A percentile compares a stretch with the other conserved stretches of the same genome.
Conservation (phyloP, 2,113 vertebrate genomes). For the Rhizomys pruinosus region DNA sequence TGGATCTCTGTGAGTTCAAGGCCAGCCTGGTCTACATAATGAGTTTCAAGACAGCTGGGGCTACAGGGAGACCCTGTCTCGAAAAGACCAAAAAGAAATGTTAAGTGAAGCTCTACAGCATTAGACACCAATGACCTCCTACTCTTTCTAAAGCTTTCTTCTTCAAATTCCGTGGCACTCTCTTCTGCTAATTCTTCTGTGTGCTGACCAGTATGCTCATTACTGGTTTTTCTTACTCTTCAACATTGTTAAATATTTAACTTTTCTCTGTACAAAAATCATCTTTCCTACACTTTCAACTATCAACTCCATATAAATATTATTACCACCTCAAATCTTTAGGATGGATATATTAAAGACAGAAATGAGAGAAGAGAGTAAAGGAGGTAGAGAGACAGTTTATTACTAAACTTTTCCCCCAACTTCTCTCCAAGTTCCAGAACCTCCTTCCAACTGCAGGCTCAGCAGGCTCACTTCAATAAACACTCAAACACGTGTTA, state of each 20-base stretch:
- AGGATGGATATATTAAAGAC: not conserved
- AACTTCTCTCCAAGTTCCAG: not conserved
- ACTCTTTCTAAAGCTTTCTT: not conserved
- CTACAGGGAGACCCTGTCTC: too few species aligned
- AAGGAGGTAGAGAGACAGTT: not conserved
- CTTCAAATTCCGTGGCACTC: not conserved
- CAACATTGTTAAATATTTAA: not conserved
- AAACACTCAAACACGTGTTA: conserved; percentile 1
- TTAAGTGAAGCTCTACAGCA: not conserved
- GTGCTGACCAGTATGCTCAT: not conserved
- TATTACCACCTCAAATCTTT: not conserved
- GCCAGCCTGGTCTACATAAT: too few species aligned
- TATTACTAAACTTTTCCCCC: not conserved
- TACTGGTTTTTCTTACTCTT: conserved; percentile 28
- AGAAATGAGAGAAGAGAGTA: not conserved
- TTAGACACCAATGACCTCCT: not conserved
- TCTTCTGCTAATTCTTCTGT: not conserved
- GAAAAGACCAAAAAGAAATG: too few species aligned
- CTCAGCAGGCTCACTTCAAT: not conserved
- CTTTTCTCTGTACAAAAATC: not conserved
- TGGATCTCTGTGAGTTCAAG: too few species aligned
- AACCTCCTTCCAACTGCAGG: not conserved
- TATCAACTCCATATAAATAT: not conserved
- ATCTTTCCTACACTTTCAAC: not conserved
- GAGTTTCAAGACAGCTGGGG: too few species aligned